These are phyloP conservation scores for Metridium senile DNA, from an alignment of 92 coral and sea anemone genomes.

Conservation along the genomic window DNA sequence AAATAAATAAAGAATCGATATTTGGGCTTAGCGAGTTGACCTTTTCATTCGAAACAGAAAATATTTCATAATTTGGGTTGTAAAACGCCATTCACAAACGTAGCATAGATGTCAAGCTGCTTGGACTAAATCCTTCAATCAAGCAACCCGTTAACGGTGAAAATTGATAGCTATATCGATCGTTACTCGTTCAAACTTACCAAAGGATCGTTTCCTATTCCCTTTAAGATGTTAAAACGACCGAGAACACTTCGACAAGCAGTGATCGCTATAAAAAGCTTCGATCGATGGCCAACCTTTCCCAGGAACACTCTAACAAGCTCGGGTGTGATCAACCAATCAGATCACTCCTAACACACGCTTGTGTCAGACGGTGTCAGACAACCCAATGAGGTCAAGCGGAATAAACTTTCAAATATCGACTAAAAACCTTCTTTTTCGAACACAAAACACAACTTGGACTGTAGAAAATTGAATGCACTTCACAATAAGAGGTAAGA, in stretches of 20 bases:
- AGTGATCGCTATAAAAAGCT: constrained; percentile 12
- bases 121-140: not conserved
- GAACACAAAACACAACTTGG: not conserved
- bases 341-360: constrained; percentile 46
- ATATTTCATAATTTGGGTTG: not conserved
- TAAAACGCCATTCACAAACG: not conserved
- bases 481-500: not conserved
- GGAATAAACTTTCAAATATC: not conserved
- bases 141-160: not conserved
- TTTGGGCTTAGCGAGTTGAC: constrained; percentile 17
- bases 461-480: no score
- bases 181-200: constrained; percentile 9
- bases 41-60: constrained; percentile 23
- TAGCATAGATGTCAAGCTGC: not conserved
- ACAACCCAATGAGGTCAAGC: constrained; percentile 15
- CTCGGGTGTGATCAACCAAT: constrained; percentile 60
- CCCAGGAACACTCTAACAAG: constrained; percentile 24
- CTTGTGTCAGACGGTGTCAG: constrained; percentile 19
- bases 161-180: not conserved
- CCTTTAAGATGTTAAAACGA: constrained; percentile 8
- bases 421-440: not conserved
- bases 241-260: not conserved
- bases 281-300: constrained; percentile 21
- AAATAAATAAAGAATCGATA: not conserved
- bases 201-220: not conserved